phyloP scores from a whole-genome alignment of 1,140 invertebrate genomes.

The Meloidogyne hapla region DNA sequence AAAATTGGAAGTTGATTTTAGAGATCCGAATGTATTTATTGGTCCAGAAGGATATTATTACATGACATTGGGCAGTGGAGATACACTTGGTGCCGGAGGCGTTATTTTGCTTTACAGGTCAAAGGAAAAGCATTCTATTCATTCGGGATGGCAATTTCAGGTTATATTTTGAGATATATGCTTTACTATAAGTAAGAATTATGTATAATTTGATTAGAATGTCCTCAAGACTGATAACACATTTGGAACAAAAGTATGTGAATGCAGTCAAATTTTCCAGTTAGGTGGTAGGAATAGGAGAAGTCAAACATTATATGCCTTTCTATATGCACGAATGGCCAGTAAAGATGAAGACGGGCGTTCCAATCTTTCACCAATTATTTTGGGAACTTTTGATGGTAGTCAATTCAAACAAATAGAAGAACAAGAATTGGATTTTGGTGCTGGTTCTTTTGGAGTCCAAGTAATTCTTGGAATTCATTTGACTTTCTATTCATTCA shows the following conservation, averaged over 20 bases:
- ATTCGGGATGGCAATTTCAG: constrained; percentile 11
- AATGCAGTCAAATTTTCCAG: constrained; percentile 12
- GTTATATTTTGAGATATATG: not conserved
- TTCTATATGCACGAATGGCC: not conserved
- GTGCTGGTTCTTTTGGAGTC: constrained; percentile 15
- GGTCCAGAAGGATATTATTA: constrained; percentile 11
- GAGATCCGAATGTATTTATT: constrained; percentile 23
- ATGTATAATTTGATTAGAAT: not conserved
- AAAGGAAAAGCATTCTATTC: not conserved
- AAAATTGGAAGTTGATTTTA: not conserved
- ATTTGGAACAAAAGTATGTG: constrained; percentile 9
- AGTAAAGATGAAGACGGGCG: constrained; percentile 19
- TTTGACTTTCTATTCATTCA: not conserved
- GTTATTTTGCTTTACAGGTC: constrained; percentile 11
- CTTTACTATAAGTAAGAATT: not conserved
- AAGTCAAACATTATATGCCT: constrained; percentile 7
- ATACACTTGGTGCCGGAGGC: not conserved
- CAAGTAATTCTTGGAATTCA: not conserved
- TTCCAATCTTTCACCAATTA: not conserved
- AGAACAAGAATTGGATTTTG: constrained; percentile 23
- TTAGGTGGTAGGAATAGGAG: not conserved
- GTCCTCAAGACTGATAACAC: constrained; percentile 11
- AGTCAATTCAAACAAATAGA: not conserved
- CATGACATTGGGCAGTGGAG: constrained; percentile 6
- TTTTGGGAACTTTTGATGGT: constrained; percentile 17